Percentiles rank a stretch among this genome's conserved stretches.
Evolutionary conservation across 2,888 invertebrate species (phyloP).

Genomic region (Meandrusa payeni): DNA sequence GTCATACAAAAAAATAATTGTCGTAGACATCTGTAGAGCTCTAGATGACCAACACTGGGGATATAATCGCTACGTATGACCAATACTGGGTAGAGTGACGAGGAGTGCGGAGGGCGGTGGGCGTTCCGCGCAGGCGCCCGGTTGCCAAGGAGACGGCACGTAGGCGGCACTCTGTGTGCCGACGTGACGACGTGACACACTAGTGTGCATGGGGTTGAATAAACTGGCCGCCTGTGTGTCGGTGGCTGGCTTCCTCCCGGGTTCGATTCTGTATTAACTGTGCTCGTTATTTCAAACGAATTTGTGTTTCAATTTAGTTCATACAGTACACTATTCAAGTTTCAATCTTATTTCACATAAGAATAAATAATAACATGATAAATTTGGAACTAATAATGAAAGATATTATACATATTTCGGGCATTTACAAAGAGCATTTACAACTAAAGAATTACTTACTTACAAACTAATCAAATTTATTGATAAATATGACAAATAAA

Average conservation of each 20-base stretch:
- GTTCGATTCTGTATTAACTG: conserved; percentile 14
- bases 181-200: conserved; percentile 33
- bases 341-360: too few species aligned
- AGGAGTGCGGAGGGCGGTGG: conserved; percentile 50
- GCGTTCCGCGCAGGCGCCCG: conserved; percentile 80
- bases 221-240: conserved; percentile 14
- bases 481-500: too few species aligned
- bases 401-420: too few species aligned
- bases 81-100: conserved; percentile 31
- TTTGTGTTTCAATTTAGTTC: too few species aligned
- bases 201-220: conserved; percentile 28
- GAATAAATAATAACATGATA: too few species aligned
- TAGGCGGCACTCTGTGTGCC: conserved; percentile 59
- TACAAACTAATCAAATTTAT: too few species aligned
- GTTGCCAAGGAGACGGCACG: conserved; percentile 84
- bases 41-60: conserved; percentile 31
- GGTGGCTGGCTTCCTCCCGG: conserved; percentile 4
- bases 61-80: conserved; percentile 26
- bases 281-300: too few species aligned
- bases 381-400: too few species aligned
- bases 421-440: too few species aligned
- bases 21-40: not conserved
- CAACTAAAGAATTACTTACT: too few species aligned
- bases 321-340: too few species aligned
- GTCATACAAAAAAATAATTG: not conserved